These are phyloP conservation scores for Neostethus bicornis DNA, from an alignment of 2,797 vertebrate genomes.

Conservation along the genomic window DNA sequence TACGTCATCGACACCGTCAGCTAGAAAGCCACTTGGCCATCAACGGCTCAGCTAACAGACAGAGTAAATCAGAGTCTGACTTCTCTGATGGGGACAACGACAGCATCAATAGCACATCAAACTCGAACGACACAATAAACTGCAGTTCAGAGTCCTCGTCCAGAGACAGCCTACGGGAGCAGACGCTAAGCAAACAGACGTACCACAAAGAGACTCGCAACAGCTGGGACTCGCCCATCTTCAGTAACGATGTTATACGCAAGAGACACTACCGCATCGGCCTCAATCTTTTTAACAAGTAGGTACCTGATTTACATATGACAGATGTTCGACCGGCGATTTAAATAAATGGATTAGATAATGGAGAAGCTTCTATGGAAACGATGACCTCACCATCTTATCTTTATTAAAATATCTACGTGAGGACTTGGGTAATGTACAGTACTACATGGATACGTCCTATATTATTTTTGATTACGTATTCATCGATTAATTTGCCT, in stretches of 20 bases:
- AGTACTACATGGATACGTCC: neutral
- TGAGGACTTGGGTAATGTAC: neutral
- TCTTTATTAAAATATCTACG: slow-evolving; percentile 1
- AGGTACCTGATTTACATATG: slow-evolving; percentile 68
- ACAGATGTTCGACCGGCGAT: slow-evolving; percentile 12
- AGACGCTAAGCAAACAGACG: slow-evolving; percentile 95
- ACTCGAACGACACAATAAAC: slow-evolving; percentile 98
- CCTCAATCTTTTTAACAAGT: slow-evolving; percentile 99
- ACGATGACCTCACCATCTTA: neutral
- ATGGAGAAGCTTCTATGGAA: slow-evolving; percentile 10
- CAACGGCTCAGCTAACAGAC: slow-evolving; percentile 91
- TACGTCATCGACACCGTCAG: slow-evolving; percentile 86
- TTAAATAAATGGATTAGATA: slow-evolving; percentile 3
- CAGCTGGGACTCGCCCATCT: slow-evolving; percentile 98
- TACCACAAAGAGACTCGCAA: slow-evolving; percentile 98
- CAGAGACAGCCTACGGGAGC: slow-evolving; percentile 92
- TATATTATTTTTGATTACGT: neutral
- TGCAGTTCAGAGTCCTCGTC: slow-evolving; percentile 97
- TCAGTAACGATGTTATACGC: slow-evolving; percentile 95
- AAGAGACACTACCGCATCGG: slow-evolving; percentile 97
- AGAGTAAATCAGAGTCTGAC: slow-evolving; percentile 96
- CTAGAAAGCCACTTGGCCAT: slow-evolving; percentile 91
- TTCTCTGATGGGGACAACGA: slow-evolving; percentile 98
- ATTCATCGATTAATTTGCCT: neutral
- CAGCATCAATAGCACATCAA: slow-evolving; percentile 98